phyloP scores from a whole-genome alignment of 2,113 vertebrate species.

The Caretta caretta region DNA sequence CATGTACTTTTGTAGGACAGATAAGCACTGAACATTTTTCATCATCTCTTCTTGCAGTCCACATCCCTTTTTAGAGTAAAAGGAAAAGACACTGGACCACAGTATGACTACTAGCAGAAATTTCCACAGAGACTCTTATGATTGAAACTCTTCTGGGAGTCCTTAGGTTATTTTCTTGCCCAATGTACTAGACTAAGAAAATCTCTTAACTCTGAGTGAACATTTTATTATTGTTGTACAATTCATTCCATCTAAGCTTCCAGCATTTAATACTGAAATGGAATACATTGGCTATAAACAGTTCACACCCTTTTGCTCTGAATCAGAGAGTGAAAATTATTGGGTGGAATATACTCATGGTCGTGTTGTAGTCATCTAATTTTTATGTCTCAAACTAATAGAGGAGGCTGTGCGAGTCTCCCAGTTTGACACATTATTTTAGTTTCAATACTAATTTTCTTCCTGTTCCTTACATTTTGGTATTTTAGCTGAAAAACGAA shows the following conservation, averaged over 20 bases:
- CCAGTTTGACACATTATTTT: not conserved
- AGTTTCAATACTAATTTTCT: not conserved
- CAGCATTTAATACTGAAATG: not conserved
- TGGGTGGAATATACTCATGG: not conserved
- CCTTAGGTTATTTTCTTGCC: not conserved
- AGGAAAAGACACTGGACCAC: not conserved
- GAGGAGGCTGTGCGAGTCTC: not conserved
- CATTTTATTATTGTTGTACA: not conserved
- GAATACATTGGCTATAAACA: not conserved
- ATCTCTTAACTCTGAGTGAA: not conserved
- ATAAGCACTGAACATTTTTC: not conserved
- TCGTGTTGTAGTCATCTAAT: not conserved
- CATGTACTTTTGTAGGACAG: constrained; percentile 16
- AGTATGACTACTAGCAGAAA: not conserved
- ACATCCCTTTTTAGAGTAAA: constrained; percentile 2
- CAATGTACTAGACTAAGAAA: not conserved
- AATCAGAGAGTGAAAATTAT: not conserved
- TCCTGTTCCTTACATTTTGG: not conserved
- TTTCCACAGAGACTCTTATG: not conserved
- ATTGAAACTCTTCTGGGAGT: not conserved
- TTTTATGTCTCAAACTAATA: not conserved
- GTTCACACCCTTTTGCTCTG: not conserved
- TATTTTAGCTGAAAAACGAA: not conserved
- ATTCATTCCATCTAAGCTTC: not conserved
- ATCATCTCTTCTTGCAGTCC: not conserved